These are phyloP conservation scores for Nestor notabilis DNA, from an alignment of 2,113 vertebrate species.

Conservation along the genomic window DNA sequence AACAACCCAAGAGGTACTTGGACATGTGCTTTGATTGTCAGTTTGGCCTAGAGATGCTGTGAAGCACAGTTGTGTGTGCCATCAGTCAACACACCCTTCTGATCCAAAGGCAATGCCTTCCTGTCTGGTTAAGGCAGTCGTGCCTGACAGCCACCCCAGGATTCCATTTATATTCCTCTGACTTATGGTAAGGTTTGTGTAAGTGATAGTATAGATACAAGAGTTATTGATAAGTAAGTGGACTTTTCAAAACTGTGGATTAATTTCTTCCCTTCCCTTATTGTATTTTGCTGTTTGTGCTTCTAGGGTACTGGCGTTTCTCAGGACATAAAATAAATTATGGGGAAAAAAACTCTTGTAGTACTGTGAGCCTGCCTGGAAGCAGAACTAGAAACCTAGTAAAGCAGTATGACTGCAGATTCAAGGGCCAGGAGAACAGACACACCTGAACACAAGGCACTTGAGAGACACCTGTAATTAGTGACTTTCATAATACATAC, in stretches of 20 bases:
- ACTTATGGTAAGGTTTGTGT: neutral
- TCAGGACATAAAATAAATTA: neutral
- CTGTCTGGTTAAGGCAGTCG: neutral
- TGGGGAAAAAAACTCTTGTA: neutral
- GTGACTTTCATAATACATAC: neutral
- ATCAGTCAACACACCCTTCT: neutral
- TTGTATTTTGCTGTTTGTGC: neutral
- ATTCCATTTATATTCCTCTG: neutral
- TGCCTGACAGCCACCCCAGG: neutral
- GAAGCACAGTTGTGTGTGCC: neutral
- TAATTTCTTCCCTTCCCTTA: neutral
- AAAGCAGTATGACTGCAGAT: neutral
- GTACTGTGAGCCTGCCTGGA: neutral
- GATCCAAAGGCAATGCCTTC: accelerated
- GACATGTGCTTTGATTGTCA: neutral
- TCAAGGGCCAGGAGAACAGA: neutral
- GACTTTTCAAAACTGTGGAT: neutral
- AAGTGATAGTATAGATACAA: neutral
- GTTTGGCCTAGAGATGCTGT: neutral
- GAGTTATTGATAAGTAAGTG: neutral
- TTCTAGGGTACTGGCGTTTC: neutral
- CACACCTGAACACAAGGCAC: neutral
- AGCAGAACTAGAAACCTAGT: neutral
- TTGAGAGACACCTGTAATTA: neutral
- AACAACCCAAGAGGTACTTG: neutral